These are phyloP conservation scores for Grallaria varia DNA, from an alignment of 2,113 vertebrate genomes.

Conservation along the genomic window DNA sequence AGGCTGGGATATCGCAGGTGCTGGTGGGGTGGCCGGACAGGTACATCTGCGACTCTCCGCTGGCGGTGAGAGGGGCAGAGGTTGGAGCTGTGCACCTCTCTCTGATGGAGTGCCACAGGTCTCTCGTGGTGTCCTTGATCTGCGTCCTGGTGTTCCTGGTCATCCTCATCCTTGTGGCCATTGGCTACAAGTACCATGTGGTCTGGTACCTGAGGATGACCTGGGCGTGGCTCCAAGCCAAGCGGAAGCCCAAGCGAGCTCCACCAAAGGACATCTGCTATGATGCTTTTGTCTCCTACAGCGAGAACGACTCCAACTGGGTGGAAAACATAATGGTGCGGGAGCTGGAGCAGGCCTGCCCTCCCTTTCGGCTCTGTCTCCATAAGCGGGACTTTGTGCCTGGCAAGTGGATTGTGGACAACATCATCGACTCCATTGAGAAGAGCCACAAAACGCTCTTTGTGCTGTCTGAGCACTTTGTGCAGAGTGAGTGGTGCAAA, in stretches of 20 bases:
- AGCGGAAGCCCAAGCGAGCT: slow-evolving; percentile 73
- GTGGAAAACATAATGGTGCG: slow-evolving; percentile 85
- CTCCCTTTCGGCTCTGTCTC: slow-evolving; percentile 80
- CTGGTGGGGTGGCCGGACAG: slow-evolving; percentile 67
- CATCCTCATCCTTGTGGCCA: not conserved
- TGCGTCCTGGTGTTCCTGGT: slow-evolving; percentile 68
- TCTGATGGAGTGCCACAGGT: slow-evolving; percentile 74
- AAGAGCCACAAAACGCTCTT: slow-evolving; percentile 85
- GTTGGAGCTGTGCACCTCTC: slow-evolving; percentile 65
- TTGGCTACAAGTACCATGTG: slow-evolving; percentile 75
- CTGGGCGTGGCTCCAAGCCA: slow-evolving; percentile 87
- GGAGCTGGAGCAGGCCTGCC: slow-evolving; percentile 79
- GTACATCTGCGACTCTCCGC: slow-evolving; percentile 85
- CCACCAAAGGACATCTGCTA: slow-evolving; percentile 58
- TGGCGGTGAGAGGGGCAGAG: slow-evolving; percentile 63
- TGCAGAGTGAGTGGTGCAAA: slow-evolving; percentile 92
- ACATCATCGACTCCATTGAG: slow-evolving; percentile 88
- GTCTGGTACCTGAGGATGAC: slow-evolving; percentile 91
- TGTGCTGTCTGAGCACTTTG: slow-evolving; percentile 87
- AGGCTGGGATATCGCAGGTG: not conserved
- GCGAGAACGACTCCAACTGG: slow-evolving; percentile 86
- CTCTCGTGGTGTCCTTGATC: slow-evolving; percentile 63
- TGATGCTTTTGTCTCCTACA: slow-evolving; percentile 92
- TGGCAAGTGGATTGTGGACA: slow-evolving; percentile 88
- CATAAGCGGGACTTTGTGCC: slow-evolving; percentile 90